Evolutionary conservation across 2,888 invertebrate genomes (phyloP).

Genomic region (Taphrorychus bicolor): DNA sequence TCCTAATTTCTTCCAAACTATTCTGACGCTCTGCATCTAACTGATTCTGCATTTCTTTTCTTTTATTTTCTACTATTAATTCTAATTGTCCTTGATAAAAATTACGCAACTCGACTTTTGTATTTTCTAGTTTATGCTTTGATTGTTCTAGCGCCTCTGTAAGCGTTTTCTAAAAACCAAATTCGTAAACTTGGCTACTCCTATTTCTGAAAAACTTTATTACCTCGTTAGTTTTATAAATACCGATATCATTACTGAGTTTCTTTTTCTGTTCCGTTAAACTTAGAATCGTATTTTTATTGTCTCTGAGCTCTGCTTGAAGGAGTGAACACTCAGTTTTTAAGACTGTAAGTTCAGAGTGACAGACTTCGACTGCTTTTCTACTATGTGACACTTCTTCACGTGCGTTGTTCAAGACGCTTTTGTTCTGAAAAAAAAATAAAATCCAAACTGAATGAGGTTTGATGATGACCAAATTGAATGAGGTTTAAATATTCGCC

Average conservation of each 20-base stretch:
- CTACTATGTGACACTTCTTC: slow-evolving; percentile 58
- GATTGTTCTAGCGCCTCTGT: slow-evolving; percentile 57
- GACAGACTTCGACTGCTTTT: slow-evolving; percentile 63
- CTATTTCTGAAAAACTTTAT: neutral
- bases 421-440: slow-evolving; percentile 51
- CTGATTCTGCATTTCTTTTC: slow-evolving; percentile 79
- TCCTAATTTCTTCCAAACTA: slow-evolving; percentile 69
- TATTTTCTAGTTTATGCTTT: slow-evolving; percentile 66
- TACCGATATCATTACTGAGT: slow-evolving; percentile 53
- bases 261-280: slow-evolving; percentile 55
- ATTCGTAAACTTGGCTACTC: slow-evolving; percentile 3
- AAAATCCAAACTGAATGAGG: neutral
- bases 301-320: slow-evolving; percentile 48
- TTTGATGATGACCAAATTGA: neutral
- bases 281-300: slow-evolving; percentile 42
- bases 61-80: slow-evolving; percentile 75
- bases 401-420: slow-evolving; percentile 50
- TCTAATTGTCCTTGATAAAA: slow-evolving; percentile 85
- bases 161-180: slow-evolving; percentile 58
- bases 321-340: slow-evolving; percentile 51
- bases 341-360: slow-evolving; percentile 55
- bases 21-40: slow-evolving; percentile 73
- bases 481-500: no score
- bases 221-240: slow-evolving; percentile 55
- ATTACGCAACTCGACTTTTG: slow-evolving; percentile 72